Conservation (phyloP, 1,140 invertebrate genomes). For the Halyomorpha halys region DNA sequence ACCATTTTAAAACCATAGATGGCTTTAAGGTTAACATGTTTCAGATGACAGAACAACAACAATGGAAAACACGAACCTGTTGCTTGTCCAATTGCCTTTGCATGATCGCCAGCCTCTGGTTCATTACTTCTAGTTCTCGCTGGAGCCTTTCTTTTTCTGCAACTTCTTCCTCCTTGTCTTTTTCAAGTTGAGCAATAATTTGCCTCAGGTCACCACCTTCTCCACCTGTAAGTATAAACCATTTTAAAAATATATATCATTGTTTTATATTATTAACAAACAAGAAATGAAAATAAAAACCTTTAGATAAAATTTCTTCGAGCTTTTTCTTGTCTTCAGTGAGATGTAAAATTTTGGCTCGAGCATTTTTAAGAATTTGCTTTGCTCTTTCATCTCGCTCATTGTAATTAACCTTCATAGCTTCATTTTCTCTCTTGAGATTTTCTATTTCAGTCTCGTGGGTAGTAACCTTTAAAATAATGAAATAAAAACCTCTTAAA, state of each 20-base stretch:
- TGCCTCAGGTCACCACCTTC: slow-evolving; percentile 6
- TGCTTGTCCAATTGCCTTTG: slow-evolving; percentile 66
- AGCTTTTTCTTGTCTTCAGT: slow-evolving; percentile 51
- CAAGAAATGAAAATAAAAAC: neutral
- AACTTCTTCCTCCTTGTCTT: slow-evolving; percentile 59
- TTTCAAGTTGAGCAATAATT: slow-evolving; percentile 45
- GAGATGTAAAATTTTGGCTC: slow-evolving; percentile 56
- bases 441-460: slow-evolving; percentile 52
- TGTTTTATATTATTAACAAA: neutral
- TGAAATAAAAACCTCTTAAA: neutral
- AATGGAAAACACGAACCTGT: slow-evolving; percentile 37
- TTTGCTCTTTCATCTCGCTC: slow-evolving; percentile 64
- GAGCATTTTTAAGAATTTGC: slow-evolving; percentile 56
- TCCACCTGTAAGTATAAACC: neutral
- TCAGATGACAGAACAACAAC: too few species aligned
- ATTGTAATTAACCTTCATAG: slow-evolving; percentile 47
- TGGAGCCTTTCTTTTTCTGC: slow-evolving; percentile 48
- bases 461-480: slow-evolving; percentile 29
- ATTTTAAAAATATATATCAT: neutral
- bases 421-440: slow-evolving; percentile 58
- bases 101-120: slow-evolving; percentile 58
- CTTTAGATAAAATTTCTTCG: slow-evolving; percentile 10
- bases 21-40: too few species aligned
- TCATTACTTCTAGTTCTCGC: slow-evolving; percentile 62
- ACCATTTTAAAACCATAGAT: too few species aligned